A percentile compares a stretch with the other conserved stretches of the same genome.
phyloP scores from a whole-genome alignment of 2,113 vertebrate species.

The Vulpes vulpes region DNA sequence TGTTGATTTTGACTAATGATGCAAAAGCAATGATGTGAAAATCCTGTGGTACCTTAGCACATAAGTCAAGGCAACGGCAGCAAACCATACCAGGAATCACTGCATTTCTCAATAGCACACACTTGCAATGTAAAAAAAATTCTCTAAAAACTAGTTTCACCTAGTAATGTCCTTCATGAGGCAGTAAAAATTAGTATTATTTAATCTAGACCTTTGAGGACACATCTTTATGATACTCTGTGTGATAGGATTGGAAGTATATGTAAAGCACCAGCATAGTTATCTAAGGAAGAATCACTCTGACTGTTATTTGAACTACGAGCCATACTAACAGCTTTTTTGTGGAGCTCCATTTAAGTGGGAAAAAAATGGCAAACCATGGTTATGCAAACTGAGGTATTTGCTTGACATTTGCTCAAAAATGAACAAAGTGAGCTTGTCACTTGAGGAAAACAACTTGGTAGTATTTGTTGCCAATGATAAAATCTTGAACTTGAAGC shows the following conservation, averaged over 20 bases:
- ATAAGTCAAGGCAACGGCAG: background rate
- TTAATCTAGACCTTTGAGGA: background rate
- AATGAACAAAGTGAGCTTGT: background rate
- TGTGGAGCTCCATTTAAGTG: background rate
- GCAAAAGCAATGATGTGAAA: background rate
- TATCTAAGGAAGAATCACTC: background rate
- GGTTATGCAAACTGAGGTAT: background rate
- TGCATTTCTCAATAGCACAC: background rate
- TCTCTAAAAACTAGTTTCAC: background rate
- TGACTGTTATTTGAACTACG: background rate
- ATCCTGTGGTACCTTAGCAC: background rate
- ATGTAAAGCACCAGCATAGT: fast-evolving
- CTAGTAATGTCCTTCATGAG: background rate
- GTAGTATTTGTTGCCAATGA: background rate
- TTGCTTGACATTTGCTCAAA: background rate
- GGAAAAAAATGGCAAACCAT: background rate
- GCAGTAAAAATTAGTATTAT: background rate
- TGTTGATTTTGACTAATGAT: background rate
- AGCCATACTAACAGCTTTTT: background rate
- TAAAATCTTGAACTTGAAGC: background rate
- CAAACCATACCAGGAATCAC: background rate
- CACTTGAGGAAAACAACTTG: background rate
- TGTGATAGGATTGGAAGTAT: background rate
- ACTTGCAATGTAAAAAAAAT: background rate
- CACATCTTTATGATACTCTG: background rate